Percentiles rank a stretch among this genome's conserved stretches.
Evolutionary conservation across 1,140 invertebrate genomes (phyloP).

Genomic region (Drosophila truncata): DNA sequence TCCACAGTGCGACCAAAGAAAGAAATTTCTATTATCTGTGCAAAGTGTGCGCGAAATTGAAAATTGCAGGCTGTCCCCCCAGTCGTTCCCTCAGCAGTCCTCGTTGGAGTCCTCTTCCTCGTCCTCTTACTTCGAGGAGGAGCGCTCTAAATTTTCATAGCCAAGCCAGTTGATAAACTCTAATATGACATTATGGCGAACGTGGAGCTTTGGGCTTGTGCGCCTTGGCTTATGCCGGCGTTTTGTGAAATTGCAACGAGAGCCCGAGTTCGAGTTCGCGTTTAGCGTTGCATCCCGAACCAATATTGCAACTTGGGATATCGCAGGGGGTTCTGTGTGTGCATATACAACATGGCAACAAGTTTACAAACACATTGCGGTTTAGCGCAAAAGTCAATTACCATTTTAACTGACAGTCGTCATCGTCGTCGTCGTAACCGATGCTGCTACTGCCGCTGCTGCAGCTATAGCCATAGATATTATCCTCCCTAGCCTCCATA

Average conservation of each 20-base stretch:
- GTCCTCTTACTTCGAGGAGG: conserved; percentile 4
- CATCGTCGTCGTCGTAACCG: conserved; percentile 13
- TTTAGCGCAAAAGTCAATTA: conserved; percentile 80
- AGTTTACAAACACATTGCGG: conserved; percentile 82
- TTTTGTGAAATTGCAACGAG: conserved; percentile 77
- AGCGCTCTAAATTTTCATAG: conserved; percentile 78
- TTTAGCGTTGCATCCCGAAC: conserved; percentile 43
- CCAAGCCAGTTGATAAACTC: conserved; percentile 76
- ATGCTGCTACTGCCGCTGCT: conserved; percentile 12
- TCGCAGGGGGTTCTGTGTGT: conserved; percentile 9
- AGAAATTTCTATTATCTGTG: conserved; percentile 83
- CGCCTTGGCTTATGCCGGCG: conserved; percentile 75
- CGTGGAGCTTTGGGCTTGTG: conserved; percentile 22
- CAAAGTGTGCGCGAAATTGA: conserved; percentile 83
- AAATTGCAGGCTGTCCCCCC: conserved; percentile 64
- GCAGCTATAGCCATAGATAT: conserved; percentile 21
- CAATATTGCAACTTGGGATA: conserved; percentile 58
- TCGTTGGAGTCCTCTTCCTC: not conserved
- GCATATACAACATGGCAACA: conserved; percentile 70
- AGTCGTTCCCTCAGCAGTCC: not conserved
- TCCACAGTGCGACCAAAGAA: conserved; percentile 44
- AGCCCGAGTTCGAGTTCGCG: conserved; percentile 46
- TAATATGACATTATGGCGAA: conserved; percentile 76
- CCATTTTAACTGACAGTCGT: conserved; percentile 74
- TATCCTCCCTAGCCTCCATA: conserved; percentile 27